A percentile compares a stretch with the other conserved stretches of the same genome.
phyloP scores from a whole-genome alignment of 2,113 vertebrate species.

The Petromus typicus region DNA sequence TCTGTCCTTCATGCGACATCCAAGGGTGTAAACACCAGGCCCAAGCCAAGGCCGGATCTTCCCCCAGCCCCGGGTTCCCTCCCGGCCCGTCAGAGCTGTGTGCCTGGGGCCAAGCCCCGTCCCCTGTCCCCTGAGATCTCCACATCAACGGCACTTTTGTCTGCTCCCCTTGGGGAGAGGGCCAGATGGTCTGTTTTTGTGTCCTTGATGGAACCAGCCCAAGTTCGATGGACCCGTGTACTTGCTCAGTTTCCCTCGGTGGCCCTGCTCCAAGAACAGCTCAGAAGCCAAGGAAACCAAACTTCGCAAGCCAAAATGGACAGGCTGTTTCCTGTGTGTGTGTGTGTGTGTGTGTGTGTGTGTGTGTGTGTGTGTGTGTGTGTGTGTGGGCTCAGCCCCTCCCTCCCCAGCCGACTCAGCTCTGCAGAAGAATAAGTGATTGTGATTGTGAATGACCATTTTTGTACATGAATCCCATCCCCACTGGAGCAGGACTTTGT shows the following conservation, averaged over 20 bases:
- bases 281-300: constrained; percentile 68
- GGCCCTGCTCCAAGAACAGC: constrained; percentile 65
- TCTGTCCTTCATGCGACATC: neutral
- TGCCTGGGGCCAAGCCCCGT: constrained; percentile 34
- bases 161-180: constrained; percentile 25
- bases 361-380: neutral
- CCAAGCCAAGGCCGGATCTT: neutral
- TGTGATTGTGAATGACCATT: neutral
- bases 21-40: neutral
- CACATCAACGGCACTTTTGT: constrained; percentile 65
- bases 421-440: neutral
- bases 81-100: neutral
- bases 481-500: neutral
- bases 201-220: constrained; percentile 64
- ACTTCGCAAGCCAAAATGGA: constrained; percentile 51
- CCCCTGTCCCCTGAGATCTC: constrained; percentile 45
- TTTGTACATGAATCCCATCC: neutral
- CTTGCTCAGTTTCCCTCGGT: constrained; percentile 68
- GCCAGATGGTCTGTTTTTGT: constrained; percentile 66
- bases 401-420: neutral
- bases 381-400: neutral
- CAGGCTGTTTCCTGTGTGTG: constrained; percentile 61
- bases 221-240: constrained; percentile 42
- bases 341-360: neutral
- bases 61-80: neutral